Evolutionary conservation across 1,140 invertebrate species (phyloP), one percentile per base, ranked within the genome.

Genomic region (Armadillidium nasatum): DNA sequence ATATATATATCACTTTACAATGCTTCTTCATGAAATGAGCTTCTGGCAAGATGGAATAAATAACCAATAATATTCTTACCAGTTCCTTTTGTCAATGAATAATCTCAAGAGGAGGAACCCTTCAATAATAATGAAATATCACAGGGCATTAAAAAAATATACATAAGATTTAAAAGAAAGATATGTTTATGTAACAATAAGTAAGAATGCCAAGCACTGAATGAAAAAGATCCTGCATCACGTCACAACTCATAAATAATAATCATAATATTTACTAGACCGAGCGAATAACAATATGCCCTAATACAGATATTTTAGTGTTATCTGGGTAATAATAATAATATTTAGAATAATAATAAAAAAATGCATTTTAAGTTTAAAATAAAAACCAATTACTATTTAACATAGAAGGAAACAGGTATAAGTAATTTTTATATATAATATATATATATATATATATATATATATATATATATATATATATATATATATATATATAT

Each of bases 401-500:
- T n/a, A n/a, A n/a, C n/a, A n/a, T n/a, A n/a, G n/a, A n/a, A n/a
- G n/a, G n/a, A n/a, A n/a, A n/a, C n/a, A n/a, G n/a, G n/a, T n/a
- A n/a, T n/a, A n/a, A n/a, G n/a, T n/a, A n/a, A n/a, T n/a, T n/a
- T n/a, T n/a, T n/a, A n/a, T n/a, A n/a, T n/a, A n/a, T n/a, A n/a
- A n/a, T n/a, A n/a, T n/a, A n/a, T n/a, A n/a, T n/a, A n/a, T n/a
- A n/a, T n/a, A n/a, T n/a, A n/a, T n/a, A n/a, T n/a, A 50, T 50
- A 50, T 50, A 50, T 50, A 50, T 50, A 50, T 50, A 50, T 50
- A 50, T 50, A 50, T 50, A 50, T 50, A 50, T 50, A 50, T 50
- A 50, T 50, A 50, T 50, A 50, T 50, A 50, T 50, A 50, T 50
- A 50, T 50, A 50, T 50, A 50, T 50, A 50, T 50, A 50, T 50